Conservation (phyloP, 53 echinoderm and acorn worm genomes). For the Paracentrotus lividus region DNA sequence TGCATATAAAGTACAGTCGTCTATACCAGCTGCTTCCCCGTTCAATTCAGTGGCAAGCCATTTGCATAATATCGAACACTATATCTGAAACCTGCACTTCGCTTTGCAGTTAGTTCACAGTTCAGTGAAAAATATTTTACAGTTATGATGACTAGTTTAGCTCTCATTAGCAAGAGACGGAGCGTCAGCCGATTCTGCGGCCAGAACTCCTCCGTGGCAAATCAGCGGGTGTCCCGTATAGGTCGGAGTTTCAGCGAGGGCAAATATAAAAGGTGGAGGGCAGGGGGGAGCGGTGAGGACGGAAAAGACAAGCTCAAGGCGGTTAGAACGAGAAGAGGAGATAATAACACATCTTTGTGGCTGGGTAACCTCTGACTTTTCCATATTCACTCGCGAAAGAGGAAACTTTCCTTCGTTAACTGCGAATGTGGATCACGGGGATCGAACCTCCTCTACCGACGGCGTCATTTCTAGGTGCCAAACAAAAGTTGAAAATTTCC, state of each 20-base stretch:
- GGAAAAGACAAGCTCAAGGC: constrained; percentile 2
- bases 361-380: constrained; percentile 37
- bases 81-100: not conserved
- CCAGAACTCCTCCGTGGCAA: constrained; percentile 59
- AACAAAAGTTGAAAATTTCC: constrained; percentile 4
- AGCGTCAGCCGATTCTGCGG: constrained; percentile 38
- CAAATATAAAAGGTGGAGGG: not conserved
- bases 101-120: not conserved
- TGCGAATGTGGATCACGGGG: constrained; percentile 24
- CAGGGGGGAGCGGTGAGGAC: not conserved
- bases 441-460: constrained; percentile 27
- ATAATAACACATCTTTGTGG: constrained; percentile 34
- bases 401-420: constrained; percentile 15
- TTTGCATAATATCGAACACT: constrained; percentile 44
- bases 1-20: not conserved
- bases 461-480: not conserved
- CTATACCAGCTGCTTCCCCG: not conserved
- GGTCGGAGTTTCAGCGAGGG: constrained; percentile 17
- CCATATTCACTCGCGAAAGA: constrained; percentile 30
- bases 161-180: constrained; percentile 42
- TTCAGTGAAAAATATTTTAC: not conserved
- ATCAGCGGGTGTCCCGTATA: constrained; percentile 58
- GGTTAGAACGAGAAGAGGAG: not conserved
- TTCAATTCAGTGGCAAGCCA: not conserved
- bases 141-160: not conserved